Base-by-base conservation (phyloP, 1,140 invertebrate species). In the Drosophila watanabei region DNA sequence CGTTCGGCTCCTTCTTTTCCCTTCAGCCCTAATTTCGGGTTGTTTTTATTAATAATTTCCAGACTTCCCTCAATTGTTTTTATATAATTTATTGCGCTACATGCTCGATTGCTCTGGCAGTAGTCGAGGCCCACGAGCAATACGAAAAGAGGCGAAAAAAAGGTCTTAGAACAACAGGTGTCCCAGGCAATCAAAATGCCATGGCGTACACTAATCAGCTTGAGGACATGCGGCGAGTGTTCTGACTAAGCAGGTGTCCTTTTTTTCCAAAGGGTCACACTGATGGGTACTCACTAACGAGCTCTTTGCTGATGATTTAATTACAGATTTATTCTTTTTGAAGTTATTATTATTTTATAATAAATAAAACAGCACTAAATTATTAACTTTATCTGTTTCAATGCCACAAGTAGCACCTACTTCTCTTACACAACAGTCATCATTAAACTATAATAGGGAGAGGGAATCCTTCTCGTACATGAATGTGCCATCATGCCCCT, bases 21-120 rank as follows among this genome's bases (percentile, higher is more conserved):
- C 16, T 39, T 20, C 41, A 33, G 33, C 13, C 28, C 33, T 60
- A 56, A 43, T 39, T 61, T 56, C 28, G 30, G 54, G 46, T 80
- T 80, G 48, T 80, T 65, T 64, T 66, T 49, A 35, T 73, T 75
- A 60, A 75, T 75, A 75, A 75, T 75, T 75, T 61, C 37, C 56
- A 11, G 35, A 37, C 56, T 32, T 39, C 68, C 39, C 13, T 18
- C 68, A 73, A 57, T 69, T 85, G 85, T 89, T 89, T 62, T 89
- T 85, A 68, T 89, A 79, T 85, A 89, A 89, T 89, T 89, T 89
- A 81, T 89, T 83, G 56, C 81, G 81, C 70, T 73, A 70, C 52
- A 65, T 61, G 85, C 79, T 75, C 82, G 70, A 85, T 89, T 89
- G 72, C 56, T 10, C 33, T 3, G 11, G 46, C 41, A 45, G 57